phyloP scores from a whole-genome alignment of 2,797 vertebrate genomes.

The Nannoperca australis region DNA sequence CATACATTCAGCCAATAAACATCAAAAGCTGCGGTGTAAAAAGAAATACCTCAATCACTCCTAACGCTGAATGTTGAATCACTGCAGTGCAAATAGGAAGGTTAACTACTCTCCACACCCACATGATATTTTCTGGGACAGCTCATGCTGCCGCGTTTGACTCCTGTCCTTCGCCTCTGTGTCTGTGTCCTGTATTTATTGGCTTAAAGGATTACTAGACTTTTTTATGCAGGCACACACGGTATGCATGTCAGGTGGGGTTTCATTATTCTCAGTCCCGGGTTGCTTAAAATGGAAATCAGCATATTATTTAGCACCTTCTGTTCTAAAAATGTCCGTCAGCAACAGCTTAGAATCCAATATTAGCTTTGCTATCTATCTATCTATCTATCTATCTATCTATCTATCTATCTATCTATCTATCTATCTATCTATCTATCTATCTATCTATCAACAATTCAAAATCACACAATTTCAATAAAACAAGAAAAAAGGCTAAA shows the following conservation, averaged over 20 bases:
- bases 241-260: conserved; percentile 51
- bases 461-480: no score
- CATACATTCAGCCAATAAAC: neutral
- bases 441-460: no score
- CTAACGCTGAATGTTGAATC: conserved; percentile 49
- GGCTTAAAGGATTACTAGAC: conserved; percentile 81
- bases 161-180: conserved; percentile 62
- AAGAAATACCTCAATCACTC: conserved; percentile 9
- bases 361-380: neutral
- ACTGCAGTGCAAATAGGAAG: conserved; percentile 39
- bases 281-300: conserved; percentile 52
- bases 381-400: neutral
- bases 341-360: conserved; percentile 16
- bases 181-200: conserved; percentile 72
- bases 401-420: no score
- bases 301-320: conserved; percentile 44
- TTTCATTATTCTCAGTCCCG: conserved; percentile 46
- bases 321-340: conserved; percentile 44
- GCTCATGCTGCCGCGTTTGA: conserved; percentile 48
- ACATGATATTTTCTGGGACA: conserved; percentile 35
- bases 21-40: neutral
- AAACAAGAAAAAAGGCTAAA: no score
- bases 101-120: conserved; percentile 37
- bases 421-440: no score
- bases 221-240: conserved; percentile 65